Conservation (phyloP, 2,797 vertebrate genomes). For the Squalus acanthias region DNA sequence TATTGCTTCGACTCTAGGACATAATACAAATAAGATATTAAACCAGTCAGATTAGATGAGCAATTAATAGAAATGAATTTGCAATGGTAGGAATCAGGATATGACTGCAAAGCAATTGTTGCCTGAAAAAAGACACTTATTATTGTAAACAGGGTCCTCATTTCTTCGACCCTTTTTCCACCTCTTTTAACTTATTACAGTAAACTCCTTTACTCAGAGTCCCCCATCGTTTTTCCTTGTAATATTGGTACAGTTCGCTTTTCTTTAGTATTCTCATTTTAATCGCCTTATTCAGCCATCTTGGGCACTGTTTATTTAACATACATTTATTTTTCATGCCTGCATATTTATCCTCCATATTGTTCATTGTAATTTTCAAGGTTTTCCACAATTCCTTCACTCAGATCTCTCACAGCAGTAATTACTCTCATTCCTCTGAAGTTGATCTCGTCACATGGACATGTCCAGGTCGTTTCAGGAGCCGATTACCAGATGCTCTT, state of each 20-base stretch:
- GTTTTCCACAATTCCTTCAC: neutral
- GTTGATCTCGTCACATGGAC: neutral
- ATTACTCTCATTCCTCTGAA: neutral
- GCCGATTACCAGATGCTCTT: neutral
- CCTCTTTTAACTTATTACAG: neutral
- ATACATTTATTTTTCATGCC: neutral
- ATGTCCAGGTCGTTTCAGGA: neutral
- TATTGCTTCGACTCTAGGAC: constrained; percentile 4
- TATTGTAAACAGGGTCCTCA: neutral
- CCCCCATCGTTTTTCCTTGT: neutral
- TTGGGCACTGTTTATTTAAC: neutral
- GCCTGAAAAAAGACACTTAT: neutral
- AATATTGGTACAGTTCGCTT: neutral
- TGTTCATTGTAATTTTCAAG: neutral
- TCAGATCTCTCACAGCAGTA: neutral
- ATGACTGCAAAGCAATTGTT: neutral
- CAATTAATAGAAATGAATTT: constrained; percentile 32
- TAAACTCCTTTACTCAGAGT: neutral
- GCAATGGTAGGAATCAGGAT: neutral
- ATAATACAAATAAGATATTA: constrained; percentile 18
- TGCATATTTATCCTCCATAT: neutral
- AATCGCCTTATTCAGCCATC: neutral
- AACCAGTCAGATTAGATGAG: constrained; percentile 16
- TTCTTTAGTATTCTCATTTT: neutral
- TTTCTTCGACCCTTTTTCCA: neutral